Conservation (phyloP, 2,113 vertebrate genomes). For the Archilochus colubris region DNA sequence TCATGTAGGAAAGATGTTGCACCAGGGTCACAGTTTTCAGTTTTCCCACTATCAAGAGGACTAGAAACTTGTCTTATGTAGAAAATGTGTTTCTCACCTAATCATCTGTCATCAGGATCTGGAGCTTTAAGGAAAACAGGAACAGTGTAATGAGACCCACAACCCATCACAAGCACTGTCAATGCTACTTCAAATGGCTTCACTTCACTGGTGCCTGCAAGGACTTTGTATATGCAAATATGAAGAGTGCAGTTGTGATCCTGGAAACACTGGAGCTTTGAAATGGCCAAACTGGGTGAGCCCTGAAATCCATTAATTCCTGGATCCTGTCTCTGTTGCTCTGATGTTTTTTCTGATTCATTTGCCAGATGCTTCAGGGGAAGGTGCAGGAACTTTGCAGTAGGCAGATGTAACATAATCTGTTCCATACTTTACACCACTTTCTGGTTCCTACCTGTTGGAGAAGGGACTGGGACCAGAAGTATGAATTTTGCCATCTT, state of each 20-base stretch:
- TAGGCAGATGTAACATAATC: background rate
- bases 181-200: background rate
- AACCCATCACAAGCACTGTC: background rate
- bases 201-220: background rate
- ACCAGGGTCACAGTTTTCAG: background rate
- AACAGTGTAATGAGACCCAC: background rate
- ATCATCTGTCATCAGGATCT: constrained; percentile 5
- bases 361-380: constrained; percentile 40
- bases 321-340: background rate
- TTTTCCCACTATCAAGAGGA: background rate
- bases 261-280: background rate
- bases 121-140: constrained; percentile 1
- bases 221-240: background rate
- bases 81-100: background rate
- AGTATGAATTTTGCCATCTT: background rate
- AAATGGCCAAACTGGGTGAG: background rate
- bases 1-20: background rate
- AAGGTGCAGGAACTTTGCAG: constrained; percentile 18
- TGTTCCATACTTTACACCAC: background rate
- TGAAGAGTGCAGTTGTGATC: background rate
- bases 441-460: background rate
- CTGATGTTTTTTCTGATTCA: constrained; percentile 8
- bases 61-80: background rate
- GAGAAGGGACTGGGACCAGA: background rate
- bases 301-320: background rate